Conservation (phyloP, 2,888 invertebrate species). For the Chelonus formosanus region DNA sequence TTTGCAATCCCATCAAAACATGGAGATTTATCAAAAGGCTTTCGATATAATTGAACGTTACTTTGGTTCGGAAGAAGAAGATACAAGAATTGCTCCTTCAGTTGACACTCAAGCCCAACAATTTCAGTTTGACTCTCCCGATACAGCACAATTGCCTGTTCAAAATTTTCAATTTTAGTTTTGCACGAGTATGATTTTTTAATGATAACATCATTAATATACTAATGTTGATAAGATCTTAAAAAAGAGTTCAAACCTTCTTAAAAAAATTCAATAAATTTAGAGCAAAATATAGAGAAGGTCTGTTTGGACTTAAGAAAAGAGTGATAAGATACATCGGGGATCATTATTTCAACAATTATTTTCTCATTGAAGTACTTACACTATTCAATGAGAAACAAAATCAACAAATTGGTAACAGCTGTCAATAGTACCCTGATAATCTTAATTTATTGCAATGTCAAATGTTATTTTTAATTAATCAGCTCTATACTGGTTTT, state of each 20-base stretch:
- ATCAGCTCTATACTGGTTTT: background rate
- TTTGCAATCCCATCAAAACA: slow-evolving; percentile 95
- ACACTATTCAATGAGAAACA: background rate
- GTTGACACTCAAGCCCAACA: slow-evolving; percentile 79
- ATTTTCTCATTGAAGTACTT: slow-evolving; percentile 5
- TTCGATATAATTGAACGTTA: slow-evolving; percentile 96
- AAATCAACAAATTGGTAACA: slow-evolving; percentile 1
- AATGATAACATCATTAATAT: slow-evolving; percentile 12
- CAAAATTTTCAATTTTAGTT: slow-evolving; percentile 84
- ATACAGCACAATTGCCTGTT: slow-evolving; percentile 70
- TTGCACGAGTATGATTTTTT: slow-evolving; percentile 9
- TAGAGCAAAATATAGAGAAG: background rate
- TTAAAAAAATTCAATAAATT: background rate
- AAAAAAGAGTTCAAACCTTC: slow-evolving; percentile 6
- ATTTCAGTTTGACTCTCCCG: slow-evolving; percentile 67
- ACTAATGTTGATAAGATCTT: background rate
- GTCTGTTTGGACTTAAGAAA: slow-evolving; percentile 1
- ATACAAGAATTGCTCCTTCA: slow-evolving; percentile 79
- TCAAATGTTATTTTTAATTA: slow-evolving; percentile 19
- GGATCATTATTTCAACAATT: slow-evolving; percentile 10
- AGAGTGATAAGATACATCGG: slow-evolving; percentile 9
- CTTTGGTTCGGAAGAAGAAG: slow-evolving; percentile 93
- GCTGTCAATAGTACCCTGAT: slow-evolving; percentile 21
- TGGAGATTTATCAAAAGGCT: slow-evolving; percentile 96
- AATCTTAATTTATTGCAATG: slow-evolving; percentile 10